phyloP scores from a whole-genome alignment of 2,888 invertebrate species.

The Lycophotia porphyrea region DNA sequence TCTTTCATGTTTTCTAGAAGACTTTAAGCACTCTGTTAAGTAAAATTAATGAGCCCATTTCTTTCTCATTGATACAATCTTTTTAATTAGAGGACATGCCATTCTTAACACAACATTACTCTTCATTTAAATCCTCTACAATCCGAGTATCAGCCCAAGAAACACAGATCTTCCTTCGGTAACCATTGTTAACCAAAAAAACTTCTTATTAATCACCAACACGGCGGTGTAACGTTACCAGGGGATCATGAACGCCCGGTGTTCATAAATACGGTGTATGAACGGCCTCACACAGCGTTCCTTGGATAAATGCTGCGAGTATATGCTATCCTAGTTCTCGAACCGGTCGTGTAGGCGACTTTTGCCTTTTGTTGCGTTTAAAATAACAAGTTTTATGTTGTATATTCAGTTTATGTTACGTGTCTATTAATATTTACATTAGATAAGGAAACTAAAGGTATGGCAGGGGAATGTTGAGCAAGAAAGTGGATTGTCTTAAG shows the following conservation, averaged over 20 bases:
- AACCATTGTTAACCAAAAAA: constrained; percentile 67
- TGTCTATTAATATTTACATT: constrained; percentile 67
- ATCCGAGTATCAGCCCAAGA: constrained; percentile 35
- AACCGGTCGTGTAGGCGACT: constrained; percentile 82
- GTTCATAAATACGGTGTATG: constrained; percentile 88
- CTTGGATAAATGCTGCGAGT: constrained; percentile 79
- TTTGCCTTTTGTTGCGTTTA: constrained; percentile 71
- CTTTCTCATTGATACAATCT: constrained; percentile 51
- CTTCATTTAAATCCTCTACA: constrained; percentile 36
- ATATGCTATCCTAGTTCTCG: constrained; percentile 76
- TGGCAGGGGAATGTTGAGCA: constrained; percentile 45
- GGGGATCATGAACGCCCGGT: constrained; percentile 81
- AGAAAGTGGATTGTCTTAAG: constrained; percentile 50
- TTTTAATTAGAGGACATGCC: constrained; percentile 53
- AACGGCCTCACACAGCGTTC: constrained; percentile 86
- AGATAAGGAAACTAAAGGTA: constrained; percentile 57
- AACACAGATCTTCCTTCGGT: constrained; percentile 49
- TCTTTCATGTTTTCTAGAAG: constrained; percentile 29
- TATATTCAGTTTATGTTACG: constrained; percentile 66
- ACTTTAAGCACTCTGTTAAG: constrained; percentile 26
- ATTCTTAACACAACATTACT: constrained; percentile 43
- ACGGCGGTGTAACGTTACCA: constrained; percentile 83
- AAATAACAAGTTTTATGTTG: constrained; percentile 66
- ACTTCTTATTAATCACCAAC: constrained; percentile 80
- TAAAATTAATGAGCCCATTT: constrained; percentile 56